These are phyloP conservation scores for Bos javanicus DNA, from an alignment of 2,113 vertebrate genomes.

Conservation along the genomic window DNA sequence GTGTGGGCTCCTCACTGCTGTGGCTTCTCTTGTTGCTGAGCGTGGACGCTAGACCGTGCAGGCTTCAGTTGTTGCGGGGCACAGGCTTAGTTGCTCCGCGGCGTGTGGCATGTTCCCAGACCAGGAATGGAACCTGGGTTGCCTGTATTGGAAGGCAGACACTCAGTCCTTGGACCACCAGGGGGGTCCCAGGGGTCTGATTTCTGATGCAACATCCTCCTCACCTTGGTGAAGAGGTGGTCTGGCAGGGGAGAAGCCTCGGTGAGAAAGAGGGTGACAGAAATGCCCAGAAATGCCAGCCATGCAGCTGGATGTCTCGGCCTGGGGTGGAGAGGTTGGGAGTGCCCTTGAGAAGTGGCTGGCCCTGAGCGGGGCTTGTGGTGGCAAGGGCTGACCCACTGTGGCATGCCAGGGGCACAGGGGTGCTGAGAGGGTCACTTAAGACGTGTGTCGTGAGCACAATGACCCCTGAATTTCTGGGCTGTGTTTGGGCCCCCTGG, in stretches of 20 bases:
- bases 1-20: neutral
- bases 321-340: neutral
- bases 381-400: neutral
- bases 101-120: neutral
- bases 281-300: neutral
- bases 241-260: neutral
- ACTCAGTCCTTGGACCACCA: neutral
- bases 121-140: neutral
- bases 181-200: neutral
- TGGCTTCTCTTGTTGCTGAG: neutral
- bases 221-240: neutral
- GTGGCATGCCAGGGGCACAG: neutral
- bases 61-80: rapidly evolving
- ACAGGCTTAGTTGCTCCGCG: rapidly evolving
- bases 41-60: rapidly evolving
- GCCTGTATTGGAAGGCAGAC: neutral
- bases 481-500: neutral
- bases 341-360: neutral
- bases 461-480: neutral
- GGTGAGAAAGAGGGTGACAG: neutral
- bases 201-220: neutral
- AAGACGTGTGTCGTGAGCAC: neutral
- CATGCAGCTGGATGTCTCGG: neutral
- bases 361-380: no score
- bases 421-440: neutral